phyloP scores from a whole-genome alignment of 2,797 vertebrate species.

The Neomorphus geoffroyi region DNA sequence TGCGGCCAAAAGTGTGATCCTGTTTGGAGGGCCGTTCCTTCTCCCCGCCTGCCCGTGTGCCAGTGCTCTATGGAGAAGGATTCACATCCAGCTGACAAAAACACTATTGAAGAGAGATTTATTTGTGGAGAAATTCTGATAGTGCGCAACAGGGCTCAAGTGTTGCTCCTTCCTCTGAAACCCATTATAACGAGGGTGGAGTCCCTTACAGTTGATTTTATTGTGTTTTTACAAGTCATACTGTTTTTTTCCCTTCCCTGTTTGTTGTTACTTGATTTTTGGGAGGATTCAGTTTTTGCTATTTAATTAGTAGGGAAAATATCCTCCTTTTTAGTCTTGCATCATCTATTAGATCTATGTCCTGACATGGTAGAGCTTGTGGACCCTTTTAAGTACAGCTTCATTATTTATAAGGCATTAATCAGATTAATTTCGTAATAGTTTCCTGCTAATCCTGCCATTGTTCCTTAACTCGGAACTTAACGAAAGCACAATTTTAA shows the following conservation, averaged over 20 bases:
- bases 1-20: neutral
- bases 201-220: conserved; percentile 51
- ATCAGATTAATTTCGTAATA: conserved; percentile 73
- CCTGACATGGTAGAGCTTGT: conserved; percentile 72
- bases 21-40: neutral
- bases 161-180: conserved; percentile 47
- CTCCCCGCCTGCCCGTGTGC: neutral
- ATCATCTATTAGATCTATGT: conserved; percentile 47
- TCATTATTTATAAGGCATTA: conserved; percentile 74
- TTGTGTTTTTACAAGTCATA: conserved; percentile 16
- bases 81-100: neutral
- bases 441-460: conserved; percentile 69
- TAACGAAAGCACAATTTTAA: conserved; percentile 63
- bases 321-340: conserved; percentile 63
- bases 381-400: conserved; percentile 73
- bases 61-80: neutral
- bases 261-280: conserved; percentile 72
- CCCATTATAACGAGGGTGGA: conserved; percentile 60
- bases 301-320: conserved; percentile 74
- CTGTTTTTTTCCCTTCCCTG: conserved; percentile 18
- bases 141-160: neutral
- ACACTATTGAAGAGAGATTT: neutral
- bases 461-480: conserved; percentile 69
- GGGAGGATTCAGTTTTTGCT: conserved; percentile 74
- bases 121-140: neutral